Evolutionary conservation across 2,888 invertebrate species (phyloP).

Genomic region (Drosophila mimetica): DNA sequence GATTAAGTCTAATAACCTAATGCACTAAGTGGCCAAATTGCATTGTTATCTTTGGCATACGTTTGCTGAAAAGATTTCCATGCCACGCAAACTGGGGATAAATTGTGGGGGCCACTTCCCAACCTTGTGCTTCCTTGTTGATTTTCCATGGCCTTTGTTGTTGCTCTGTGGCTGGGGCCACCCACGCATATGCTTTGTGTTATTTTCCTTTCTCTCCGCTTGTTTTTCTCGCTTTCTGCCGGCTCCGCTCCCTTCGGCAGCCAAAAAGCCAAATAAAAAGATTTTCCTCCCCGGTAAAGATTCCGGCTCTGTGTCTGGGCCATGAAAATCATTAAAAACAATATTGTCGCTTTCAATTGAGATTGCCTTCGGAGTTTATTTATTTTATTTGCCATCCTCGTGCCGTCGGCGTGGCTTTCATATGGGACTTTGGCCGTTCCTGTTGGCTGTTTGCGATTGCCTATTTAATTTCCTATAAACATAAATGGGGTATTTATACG

Average conservation of each 20-base stretch:
- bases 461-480: slow-evolving; percentile 43
- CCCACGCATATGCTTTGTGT: slow-evolving; percentile 63
- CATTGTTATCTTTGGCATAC: slow-evolving; percentile 44
- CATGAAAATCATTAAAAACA: slow-evolving; percentile 73
- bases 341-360: slow-evolving; percentile 70
- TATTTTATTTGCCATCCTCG: slow-evolving; percentile 57
- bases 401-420: slow-evolving; percentile 10
- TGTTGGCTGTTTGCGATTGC: slow-evolving; percentile 36
- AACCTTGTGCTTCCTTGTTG: slow-evolving; percentile 15
- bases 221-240: slow-evolving; percentile 26
- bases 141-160: slow-evolving; percentile 54
- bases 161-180: slow-evolving; percentile 38
- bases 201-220: slow-evolving; percentile 27
- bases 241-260: slow-evolving; percentile 31
- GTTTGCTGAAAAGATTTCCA: slow-evolving; percentile 44
- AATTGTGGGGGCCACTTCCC: slow-evolving; percentile 1
- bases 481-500: slow-evolving; percentile 7
- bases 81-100: slow-evolving; percentile 1
- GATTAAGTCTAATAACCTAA: slow-evolving; percentile 49
- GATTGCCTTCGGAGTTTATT: slow-evolving; percentile 58
- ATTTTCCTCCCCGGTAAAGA: slow-evolving; percentile 37
- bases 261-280: slow-evolving; percentile 60
- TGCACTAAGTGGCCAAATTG: slow-evolving; percentile 51
- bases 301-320: slow-evolving; percentile 30
- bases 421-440: slow-evolving; percentile 16